Conservation (phyloP, 2,797 vertebrate species). For the Neoniphon sammara region DNA sequence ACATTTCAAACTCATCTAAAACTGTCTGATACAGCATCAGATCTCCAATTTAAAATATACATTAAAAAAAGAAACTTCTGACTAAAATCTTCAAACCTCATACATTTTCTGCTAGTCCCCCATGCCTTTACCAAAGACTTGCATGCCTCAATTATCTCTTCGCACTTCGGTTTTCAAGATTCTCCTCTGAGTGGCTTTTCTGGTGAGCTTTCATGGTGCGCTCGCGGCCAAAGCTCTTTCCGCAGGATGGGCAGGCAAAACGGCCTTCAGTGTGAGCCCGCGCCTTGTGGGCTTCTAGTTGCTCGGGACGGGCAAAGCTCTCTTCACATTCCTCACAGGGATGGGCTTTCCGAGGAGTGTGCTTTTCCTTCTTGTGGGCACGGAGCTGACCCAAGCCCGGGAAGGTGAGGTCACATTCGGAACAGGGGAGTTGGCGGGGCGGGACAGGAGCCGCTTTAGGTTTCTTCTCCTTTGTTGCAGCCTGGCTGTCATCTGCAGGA, state of each 20-base stretch:
- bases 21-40: slow-evolving; percentile 32
- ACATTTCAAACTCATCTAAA: slow-evolving; percentile 47
- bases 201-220: slow-evolving; percentile 85
- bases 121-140: slow-evolving; percentile 14
- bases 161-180: slow-evolving; percentile 69
- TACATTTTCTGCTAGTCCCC: slow-evolving; percentile 48
- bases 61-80: slow-evolving; percentile 36
- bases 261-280: slow-evolving; percentile 80
- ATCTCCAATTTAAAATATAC: slow-evolving; percentile 51
- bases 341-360: slow-evolving; percentile 81
- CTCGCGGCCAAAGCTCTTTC: slow-evolving; percentile 85
- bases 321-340: slow-evolving; percentile 85
- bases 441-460: slow-evolving; percentile 52
- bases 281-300: slow-evolving; percentile 83
- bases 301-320: slow-evolving; percentile 83
- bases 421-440: slow-evolving; percentile 72
- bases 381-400: slow-evolving; percentile 77
- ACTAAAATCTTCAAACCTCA: slow-evolving; percentile 66
- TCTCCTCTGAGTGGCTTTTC: slow-evolving; percentile 79
- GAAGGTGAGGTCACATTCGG: slow-evolving; percentile 81
- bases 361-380: slow-evolving; percentile 85
- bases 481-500: slow-evolving; percentile 55
- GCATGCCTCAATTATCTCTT: slow-evolving; percentile 81
- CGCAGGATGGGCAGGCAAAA: slow-evolving; percentile 82
- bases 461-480: slow-evolving; percentile 73